phyloP scores from a whole-genome alignment of 2,888 invertebrate genomes.

The Itoplectis maculator region DNA sequence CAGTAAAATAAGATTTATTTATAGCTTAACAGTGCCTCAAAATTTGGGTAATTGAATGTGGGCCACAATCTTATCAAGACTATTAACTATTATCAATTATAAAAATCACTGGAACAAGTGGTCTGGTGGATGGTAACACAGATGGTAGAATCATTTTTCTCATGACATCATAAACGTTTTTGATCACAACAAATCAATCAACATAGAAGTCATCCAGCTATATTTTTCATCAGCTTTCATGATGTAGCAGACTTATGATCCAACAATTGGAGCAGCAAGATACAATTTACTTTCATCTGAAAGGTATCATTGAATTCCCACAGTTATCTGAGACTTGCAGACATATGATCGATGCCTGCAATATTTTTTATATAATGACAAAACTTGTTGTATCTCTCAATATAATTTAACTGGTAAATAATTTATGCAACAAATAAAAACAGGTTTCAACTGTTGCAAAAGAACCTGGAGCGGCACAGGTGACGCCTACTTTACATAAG shows the following conservation, averaged over 20 bases:
- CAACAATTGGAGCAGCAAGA: not conserved
- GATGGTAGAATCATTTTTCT: too few species aligned
- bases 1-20: not conserved
- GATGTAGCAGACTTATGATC: not conserved
- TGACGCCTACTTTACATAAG: constrained; percentile 22
- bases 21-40: not conserved
- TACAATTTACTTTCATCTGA: not conserved
- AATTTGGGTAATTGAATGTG: not conserved
- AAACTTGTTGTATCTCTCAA: not conserved
- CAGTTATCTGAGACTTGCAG: not conserved
- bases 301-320: not conserved
- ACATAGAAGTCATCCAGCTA: not conserved
- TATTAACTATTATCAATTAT: not conserved
- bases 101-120: not conserved
- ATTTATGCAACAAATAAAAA: not conserved
- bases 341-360: not conserved
- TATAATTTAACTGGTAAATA: not conserved
- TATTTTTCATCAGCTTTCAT: not conserved
- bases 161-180: not conserved
- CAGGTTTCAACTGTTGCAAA: not conserved
- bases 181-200: not conserved
- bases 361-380: not conserved
- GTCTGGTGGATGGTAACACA: not conserved
- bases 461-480: not conserved
- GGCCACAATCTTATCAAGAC: not conserved